Percentiles rank a stretch among this genome's conserved stretches.
These are phyloP conservation scores for Parapristionchus giblindavisi DNA, from an alignment of 2,888 invertebrate genomes.

Conservation along the genomic window DNA sequence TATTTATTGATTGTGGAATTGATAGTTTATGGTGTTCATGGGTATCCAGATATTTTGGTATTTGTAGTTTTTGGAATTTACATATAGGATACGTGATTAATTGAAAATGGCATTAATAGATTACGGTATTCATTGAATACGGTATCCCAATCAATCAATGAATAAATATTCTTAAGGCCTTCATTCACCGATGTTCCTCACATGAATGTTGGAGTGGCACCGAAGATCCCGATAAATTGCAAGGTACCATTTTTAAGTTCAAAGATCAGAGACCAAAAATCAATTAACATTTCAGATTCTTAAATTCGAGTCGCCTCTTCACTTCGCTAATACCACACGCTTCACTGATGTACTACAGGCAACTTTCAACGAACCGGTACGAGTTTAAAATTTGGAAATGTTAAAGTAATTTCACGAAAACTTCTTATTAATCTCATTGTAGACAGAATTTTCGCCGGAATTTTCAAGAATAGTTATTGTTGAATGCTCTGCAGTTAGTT, in stretches of 20 bases:
- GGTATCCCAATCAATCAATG: background rate
- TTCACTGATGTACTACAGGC: slow-evolving; percentile 53
- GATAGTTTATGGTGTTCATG: background rate
- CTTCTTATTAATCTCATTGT: background rate
- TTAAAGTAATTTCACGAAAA: background rate
- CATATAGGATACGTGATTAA: background rate
- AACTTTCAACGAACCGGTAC: slow-evolving; percentile 43
- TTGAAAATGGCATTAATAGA: no score
- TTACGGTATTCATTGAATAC: background rate
- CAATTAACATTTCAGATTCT: slow-evolving; percentile 40
- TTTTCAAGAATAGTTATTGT: slow-evolving; percentile 43
- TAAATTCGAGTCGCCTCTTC: slow-evolving; percentile 54
- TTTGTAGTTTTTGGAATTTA: background rate
- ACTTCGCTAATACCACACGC: slow-evolving; percentile 59
- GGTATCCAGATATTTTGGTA: background rate
- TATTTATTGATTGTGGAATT: background rate
- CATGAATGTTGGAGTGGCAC: slow-evolving; percentile 44
- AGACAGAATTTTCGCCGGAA: background rate
- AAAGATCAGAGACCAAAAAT: background rate
- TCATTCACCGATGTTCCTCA: slow-evolving; percentile 40
- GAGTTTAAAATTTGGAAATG: background rate
- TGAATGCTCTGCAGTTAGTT: slow-evolving; percentile 57
- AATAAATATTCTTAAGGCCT: slow-evolving; percentile 42
- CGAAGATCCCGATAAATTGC: slow-evolving; percentile 43
- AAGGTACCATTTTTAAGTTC: no score